Conservation (phyloP, 2,888 invertebrate genomes). For the Ophion costatus region DNA sequence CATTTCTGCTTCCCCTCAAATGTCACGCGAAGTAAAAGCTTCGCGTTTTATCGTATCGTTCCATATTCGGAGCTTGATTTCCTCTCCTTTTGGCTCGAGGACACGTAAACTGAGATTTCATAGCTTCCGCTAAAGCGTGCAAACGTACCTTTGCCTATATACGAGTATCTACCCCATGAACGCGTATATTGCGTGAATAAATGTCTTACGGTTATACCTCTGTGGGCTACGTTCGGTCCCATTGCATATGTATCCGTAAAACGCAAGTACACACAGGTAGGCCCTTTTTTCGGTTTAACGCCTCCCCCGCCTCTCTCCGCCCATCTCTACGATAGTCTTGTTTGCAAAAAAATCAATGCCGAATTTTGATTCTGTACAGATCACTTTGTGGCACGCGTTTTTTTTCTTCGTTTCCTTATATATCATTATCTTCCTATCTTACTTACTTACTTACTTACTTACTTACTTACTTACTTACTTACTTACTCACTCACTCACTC, state of each 20-base stretch:
- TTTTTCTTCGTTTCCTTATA: no score
- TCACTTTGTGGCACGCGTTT: no score
- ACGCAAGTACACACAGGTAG: neutral
- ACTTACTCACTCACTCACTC: no score
- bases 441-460: no score
- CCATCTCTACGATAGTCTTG: neutral
- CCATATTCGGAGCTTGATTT: slow-evolving; percentile 40
- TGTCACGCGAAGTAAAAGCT: slow-evolving; percentile 6
- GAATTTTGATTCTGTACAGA: no score
- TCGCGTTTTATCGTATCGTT: slow-evolving; percentile 24
- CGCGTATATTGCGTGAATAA: slow-evolving; percentile 9
- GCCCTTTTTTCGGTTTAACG: neutral
- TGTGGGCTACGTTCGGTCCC: neutral
- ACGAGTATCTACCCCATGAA: neutral
- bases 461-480: no score
- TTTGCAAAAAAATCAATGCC: neutral
- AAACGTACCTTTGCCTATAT: slow-evolving; percentile 13
- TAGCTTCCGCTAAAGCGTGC: slow-evolving; percentile 37
- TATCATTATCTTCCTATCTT: no score
- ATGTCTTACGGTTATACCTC: slow-evolving; percentile 13
- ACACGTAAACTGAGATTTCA: slow-evolving; percentile 44
- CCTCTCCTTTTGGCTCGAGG: neutral
- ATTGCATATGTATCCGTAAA: slow-evolving; percentile 8
- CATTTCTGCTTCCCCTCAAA: neutral
- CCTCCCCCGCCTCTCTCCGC: no score